phyloP scores from a whole-genome alignment of 2,113 vertebrate genomes.

The Taurulus bubalis region DNA sequence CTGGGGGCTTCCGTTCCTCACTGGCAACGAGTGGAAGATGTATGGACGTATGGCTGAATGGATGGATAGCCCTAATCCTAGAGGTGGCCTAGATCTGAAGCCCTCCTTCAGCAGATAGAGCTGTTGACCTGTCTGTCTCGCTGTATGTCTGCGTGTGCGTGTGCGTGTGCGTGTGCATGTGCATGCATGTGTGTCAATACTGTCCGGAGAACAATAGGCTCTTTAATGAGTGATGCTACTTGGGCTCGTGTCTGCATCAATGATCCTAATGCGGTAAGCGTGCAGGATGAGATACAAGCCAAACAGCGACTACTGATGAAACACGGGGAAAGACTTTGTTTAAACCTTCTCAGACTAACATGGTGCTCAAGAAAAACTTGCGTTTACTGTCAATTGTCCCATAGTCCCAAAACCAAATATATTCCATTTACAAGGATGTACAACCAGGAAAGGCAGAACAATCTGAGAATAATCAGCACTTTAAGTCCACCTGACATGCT shows the following conservation, averaged over 20 bases:
- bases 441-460: no score
- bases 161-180: conserved; percentile 23
- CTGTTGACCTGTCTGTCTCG: conserved; percentile 52
- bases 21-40: conserved; percentile 40
- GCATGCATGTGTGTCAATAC: conserved; percentile 3
- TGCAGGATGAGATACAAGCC: conserved; percentile 52
- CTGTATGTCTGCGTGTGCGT: conserved; percentile 39
- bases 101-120: conserved; percentile 59
- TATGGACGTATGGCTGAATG: conserved; percentile 58
- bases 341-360: neutral
- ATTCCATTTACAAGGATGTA: no score
- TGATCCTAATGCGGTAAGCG: conserved; percentile 76
- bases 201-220: conserved; percentile 74
- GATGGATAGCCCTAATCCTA: conserved; percentile 69
- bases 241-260: conserved; percentile 58
- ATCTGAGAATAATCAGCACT: neutral
- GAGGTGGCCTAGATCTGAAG: conserved; percentile 74
- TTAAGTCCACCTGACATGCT: neutral
- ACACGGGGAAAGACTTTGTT: neutral
- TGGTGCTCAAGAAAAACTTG: neutral
- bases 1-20: conserved; percentile 25
- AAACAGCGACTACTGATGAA: conserved; percentile 2
- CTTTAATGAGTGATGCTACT: conserved; percentile 75
- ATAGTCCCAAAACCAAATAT: no score
- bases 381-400: neutral